These are phyloP conservation scores for Microctonus hyperodae DNA, from an alignment of 2,888 invertebrate genomes.

Conservation along the genomic window DNA sequence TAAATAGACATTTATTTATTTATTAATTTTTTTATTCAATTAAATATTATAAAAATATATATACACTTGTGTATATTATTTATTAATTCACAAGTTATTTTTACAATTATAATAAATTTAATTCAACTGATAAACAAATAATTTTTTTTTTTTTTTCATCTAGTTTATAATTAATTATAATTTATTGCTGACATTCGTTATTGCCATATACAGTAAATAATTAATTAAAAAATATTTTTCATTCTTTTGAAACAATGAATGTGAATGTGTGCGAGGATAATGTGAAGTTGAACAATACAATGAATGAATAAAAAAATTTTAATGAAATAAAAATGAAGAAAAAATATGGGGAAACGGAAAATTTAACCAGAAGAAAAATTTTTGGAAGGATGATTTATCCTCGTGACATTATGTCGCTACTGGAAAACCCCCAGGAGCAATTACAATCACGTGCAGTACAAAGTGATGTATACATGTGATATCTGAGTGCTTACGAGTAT, in stretches of 20 bases:
- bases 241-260: no score
- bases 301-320: background rate
- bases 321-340: background rate
- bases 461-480: background rate
- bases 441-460: constrained; percentile 48
- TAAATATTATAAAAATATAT: no score
- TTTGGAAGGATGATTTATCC: constrained; percentile 34
- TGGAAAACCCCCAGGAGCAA: constrained; percentile 42
- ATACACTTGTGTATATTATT: background rate
- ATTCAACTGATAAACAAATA: background rate
- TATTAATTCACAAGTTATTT: background rate
- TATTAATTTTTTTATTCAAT: no score
- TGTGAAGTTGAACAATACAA: background rate
- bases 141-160: background rate
- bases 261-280: no score
- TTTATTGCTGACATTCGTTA: background rate
- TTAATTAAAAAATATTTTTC: background rate
- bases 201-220: background rate
- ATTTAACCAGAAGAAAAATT: background rate
- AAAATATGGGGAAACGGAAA: background rate
- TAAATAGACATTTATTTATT: background rate
- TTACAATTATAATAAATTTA: background rate
- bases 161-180: background rate
- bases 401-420: constrained; percentile 39
- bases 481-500: background rate